Evolutionary conservation across 64 coral and sea anemone species (phyloP).

Genomic region (Cladopsammia gracilis): DNA sequence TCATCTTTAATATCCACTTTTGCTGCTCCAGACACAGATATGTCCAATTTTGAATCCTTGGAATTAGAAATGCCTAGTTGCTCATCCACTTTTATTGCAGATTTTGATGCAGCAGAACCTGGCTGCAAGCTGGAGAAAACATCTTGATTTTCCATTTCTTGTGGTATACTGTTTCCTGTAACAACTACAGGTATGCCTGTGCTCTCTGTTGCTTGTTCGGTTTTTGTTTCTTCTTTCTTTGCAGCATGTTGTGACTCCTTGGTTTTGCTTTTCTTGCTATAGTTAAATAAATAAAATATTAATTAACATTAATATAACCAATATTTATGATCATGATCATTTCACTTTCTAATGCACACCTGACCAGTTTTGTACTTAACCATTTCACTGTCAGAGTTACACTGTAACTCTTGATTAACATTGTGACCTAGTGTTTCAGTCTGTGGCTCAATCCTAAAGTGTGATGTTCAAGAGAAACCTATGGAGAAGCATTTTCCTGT

Average conservation of each 20-base stretch:
- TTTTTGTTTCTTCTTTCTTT: conserved; percentile 6
- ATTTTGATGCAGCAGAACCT: neutral
- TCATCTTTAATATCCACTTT: neutral
- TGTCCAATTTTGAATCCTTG: neutral
- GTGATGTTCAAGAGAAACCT: no score
- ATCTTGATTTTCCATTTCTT: neutral
- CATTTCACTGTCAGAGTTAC: no score
- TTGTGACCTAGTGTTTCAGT: no score
- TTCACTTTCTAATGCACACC: no score
- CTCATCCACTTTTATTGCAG: neutral
- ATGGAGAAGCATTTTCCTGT: no score
- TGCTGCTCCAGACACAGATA: neutral
- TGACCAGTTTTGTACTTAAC: no score
- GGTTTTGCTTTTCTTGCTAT: neutral
- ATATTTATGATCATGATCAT: no score
- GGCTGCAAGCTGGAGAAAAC: neutral
- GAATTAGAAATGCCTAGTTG: neutral
- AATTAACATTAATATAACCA: neutral
- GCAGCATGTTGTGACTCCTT: neutral
- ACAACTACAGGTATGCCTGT: neutral
- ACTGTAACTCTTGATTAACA: no score
- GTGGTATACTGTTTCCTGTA: neutral
- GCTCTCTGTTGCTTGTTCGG: no score
- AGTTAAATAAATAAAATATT: neutral
- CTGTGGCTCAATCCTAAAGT: no score